A percentile compares a stretch with the other conserved stretches of the same genome.
Evolutionary conservation across 2,888 invertebrate genomes (phyloP).

Genomic region (Drosophila limbata): DNA sequence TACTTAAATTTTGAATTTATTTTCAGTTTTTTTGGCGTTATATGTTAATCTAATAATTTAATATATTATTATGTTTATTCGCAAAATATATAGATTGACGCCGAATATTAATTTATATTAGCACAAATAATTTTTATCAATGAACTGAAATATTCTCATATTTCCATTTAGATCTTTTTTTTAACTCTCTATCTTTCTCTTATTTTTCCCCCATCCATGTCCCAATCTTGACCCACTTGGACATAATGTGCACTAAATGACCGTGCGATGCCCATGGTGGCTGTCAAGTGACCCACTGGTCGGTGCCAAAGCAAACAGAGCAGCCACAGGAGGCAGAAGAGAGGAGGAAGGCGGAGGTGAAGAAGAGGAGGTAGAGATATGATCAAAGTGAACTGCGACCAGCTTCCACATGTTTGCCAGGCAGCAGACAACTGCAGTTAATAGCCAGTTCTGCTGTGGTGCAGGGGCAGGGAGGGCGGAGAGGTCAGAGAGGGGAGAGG

Average conservation of each 20-base stretch:
- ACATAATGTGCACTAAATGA: constrained; percentile 41
- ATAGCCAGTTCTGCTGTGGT: constrained; percentile 32
- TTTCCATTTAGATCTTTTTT: too few species aligned
- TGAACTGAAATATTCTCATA: neutral
- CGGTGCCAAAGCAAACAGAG: constrained; percentile 69
- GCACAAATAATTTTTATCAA: too few species aligned
- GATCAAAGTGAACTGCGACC: constrained; percentile 72
- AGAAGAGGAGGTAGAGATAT: constrained; percentile 43
- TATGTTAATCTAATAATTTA: too few species aligned
- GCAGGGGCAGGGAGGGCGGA: neutral
- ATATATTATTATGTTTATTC: too few species aligned
- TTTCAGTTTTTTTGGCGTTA: too few species aligned
- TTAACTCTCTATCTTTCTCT: neutral
- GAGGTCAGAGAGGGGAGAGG: neutral
- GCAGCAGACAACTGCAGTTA: constrained; percentile 55
- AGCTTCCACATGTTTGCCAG: constrained; percentile 68
- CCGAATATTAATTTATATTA: too few species aligned
- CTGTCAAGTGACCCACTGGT: constrained; percentile 68
- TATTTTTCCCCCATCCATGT: too few species aligned
- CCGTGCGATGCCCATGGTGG: constrained; percentile 58
- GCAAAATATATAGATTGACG: too few species aligned
- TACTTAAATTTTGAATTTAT: too few species aligned
- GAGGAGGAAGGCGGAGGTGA: neutral
- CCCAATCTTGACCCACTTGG: constrained; percentile 10
- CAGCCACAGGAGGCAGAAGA: constrained; percentile 5